Percentiles rank a stretch among this genome's conserved stretches.
These are phyloP conservation scores for Torymus texanus DNA, from an alignment of 2,888 invertebrate genomes.

Conservation along the genomic window DNA sequence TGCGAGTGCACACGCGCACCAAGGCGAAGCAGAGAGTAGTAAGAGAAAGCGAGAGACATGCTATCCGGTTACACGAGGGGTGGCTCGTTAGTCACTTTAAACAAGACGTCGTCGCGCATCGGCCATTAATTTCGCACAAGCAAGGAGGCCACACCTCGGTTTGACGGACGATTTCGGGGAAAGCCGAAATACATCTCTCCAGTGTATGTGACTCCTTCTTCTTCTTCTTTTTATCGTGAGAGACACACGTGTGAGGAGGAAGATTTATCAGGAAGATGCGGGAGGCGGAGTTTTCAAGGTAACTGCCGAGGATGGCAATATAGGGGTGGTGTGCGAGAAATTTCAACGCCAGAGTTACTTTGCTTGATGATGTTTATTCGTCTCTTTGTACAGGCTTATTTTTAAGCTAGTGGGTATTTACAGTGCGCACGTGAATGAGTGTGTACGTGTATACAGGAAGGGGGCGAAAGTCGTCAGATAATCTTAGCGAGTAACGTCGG, in stretches of 20 bases:
- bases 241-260: background rate
- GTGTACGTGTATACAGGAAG: conserved; percentile 10
- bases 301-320: conserved; percentile 16
- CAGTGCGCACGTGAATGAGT: conserved; percentile 16
- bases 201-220: conserved; percentile 33
- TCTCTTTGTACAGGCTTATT: conserved; percentile 52
- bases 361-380: conserved; percentile 45
- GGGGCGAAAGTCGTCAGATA: conserved; percentile 34
- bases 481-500: conserved; percentile 9
- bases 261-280: conserved; percentile 36
- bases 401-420: conserved; percentile 46
- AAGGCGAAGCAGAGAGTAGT: background rate
- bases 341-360: conserved; percentile 30
- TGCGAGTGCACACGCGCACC: conserved; percentile 36
- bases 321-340: background rate
- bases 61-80: conserved; percentile 60
- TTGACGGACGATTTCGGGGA: conserved; percentile 70
- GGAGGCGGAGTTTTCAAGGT: conserved; percentile 35
- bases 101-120: conserved; percentile 64
- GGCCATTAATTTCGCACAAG: conserved; percentile 68
- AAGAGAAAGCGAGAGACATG: background rate
- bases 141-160: conserved; percentile 44
- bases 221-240: conserved; percentile 11
- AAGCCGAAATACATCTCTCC: conserved; percentile 60
- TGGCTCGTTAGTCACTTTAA: conserved; percentile 67